These are phyloP conservation scores for Rhineura floridana DNA, from an alignment of 2,113 vertebrate species.

Conservation along the genomic window DNA sequence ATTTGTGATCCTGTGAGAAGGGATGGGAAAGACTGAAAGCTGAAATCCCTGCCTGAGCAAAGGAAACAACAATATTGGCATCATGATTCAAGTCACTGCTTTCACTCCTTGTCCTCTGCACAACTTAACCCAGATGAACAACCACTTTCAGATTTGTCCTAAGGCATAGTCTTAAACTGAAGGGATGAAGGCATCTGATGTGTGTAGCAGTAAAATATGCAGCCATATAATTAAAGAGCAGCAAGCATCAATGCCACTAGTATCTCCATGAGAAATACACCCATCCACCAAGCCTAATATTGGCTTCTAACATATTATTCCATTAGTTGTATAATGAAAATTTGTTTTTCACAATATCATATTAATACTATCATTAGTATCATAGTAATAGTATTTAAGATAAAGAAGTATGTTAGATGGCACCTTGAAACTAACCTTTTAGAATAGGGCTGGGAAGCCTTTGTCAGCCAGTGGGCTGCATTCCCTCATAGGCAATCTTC, in stretches of 20 bases:
- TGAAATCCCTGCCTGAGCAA: not conserved
- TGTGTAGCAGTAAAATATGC: not conserved
- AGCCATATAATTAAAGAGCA: not conserved
- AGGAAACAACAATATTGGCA: not conserved
- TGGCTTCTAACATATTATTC: not conserved
- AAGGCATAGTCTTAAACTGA: not conserved
- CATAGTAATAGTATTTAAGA: no score
- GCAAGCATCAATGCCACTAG: not conserved
- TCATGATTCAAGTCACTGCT: not conserved
- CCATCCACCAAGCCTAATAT: not conserved
- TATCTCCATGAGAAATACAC: not conserved
- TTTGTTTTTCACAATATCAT: not conserved
- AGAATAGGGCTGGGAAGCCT: no score
- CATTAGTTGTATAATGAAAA: not conserved
- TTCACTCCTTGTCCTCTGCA: not conserved
- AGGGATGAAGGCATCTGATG: not conserved
- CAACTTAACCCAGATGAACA: not conserved
- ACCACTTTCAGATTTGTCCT: not conserved
- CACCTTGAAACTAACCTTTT: no score
- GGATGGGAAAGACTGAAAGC: not conserved
- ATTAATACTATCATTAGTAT: not conserved
- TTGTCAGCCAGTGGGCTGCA: no score
- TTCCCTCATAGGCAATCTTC: no score
- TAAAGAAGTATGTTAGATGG: no score
- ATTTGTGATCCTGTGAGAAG: not conserved